Evolutionary conservation across 2,888 invertebrate species (phyloP).

Genomic region (Malthinus flaveolus): DNA sequence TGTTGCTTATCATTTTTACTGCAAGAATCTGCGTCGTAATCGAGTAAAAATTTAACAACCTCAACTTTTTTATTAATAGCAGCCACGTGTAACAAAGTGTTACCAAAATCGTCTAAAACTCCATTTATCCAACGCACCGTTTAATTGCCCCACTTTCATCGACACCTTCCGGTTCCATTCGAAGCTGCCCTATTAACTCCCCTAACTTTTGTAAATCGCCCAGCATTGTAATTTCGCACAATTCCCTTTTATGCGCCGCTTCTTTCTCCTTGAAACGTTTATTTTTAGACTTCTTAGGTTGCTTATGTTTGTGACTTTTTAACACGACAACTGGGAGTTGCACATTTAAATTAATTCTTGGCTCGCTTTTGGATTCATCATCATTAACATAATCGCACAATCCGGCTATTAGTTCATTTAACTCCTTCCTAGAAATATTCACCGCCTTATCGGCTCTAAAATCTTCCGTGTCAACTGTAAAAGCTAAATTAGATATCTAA

Average conservation of each 20-base stretch:
- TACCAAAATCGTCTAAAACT: slow-evolving; percentile 59
- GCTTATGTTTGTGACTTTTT: slow-evolving; percentile 40
- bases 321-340: slow-evolving; percentile 17
- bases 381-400: slow-evolving; percentile 71
- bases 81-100: slow-evolving; percentile 74
- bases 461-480: slow-evolving; percentile 77
- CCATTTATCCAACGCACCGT: slow-evolving; percentile 53
- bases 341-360: neutral
- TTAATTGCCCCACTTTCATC: slow-evolving; percentile 51
- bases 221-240: slow-evolving; percentile 55
- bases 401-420: slow-evolving; percentile 81
- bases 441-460: slow-evolving; percentile 75
- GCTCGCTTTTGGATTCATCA: slow-evolving; percentile 55
- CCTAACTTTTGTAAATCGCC: slow-evolving; percentile 54
- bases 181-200: slow-evolving; percentile 48
- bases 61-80: slow-evolving; percentile 65
- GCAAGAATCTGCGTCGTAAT: slow-evolving; percentile 72
- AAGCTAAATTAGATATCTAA: slow-evolving; percentile 8
- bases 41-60: slow-evolving; percentile 65
- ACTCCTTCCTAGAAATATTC: slow-evolving; percentile 83
- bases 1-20: slow-evolving; percentile 68
- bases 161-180: slow-evolving; percentile 40
- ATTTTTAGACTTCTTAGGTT: slow-evolving; percentile 44
- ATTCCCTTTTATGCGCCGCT: slow-evolving; percentile 50
- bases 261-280: slow-evolving; percentile 43